Base-by-base conservation (phyloP, 2,113 vertebrate genomes). In the Apaloderma vittatum region DNA sequence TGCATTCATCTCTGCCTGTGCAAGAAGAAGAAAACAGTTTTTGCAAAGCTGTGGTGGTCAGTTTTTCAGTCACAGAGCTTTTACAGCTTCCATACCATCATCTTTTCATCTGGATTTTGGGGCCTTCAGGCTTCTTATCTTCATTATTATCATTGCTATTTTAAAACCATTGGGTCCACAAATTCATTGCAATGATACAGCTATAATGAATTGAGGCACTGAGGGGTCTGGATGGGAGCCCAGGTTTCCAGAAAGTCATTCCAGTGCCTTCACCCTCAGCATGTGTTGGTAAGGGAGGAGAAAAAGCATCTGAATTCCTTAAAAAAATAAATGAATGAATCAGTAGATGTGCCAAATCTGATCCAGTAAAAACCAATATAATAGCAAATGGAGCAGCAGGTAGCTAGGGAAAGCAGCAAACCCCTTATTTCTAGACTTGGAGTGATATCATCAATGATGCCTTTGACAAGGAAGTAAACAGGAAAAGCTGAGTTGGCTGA, bases 401-500 rank as follows among this genome's bases (percentile, higher is more conserved):
- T 24, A 80, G n/a, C 24, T 49, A 74, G 58, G 87, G 91, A 91
- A 89, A 55, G 32, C 87, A 67, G 65, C 62, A 93, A 91, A 32
- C 12, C 30, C 51, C 78, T 95, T 65, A 92, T 96, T 97, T 96
- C 93, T 84, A 93, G 91, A 93, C 55, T 70, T 73, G 66, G 57
- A 57, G 43, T 93, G 94, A 76, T 55, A 80, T 77, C 90, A 66
- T 54, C 59, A 83, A 58, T 58, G 90, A 97, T 2, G 34, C 15
- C 46, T 89, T 70, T 66, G 86, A 93, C 62, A 74, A 87, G 82
- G 90, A 94, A 86, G 51, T 96, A 97, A 97, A 98, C 94, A 98
- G 97, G 97, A 98, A 98, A 97, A 94, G 67, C 91, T 91, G 88
- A 97, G 79, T 6, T 96, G 88, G 88, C 89, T 85, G 66, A 51